Evolutionary conservation across 2,113 vertebrate genomes (phyloP), one percentile per base, ranked within the genome.

Genomic region (Manacus vitellinus): DNA sequence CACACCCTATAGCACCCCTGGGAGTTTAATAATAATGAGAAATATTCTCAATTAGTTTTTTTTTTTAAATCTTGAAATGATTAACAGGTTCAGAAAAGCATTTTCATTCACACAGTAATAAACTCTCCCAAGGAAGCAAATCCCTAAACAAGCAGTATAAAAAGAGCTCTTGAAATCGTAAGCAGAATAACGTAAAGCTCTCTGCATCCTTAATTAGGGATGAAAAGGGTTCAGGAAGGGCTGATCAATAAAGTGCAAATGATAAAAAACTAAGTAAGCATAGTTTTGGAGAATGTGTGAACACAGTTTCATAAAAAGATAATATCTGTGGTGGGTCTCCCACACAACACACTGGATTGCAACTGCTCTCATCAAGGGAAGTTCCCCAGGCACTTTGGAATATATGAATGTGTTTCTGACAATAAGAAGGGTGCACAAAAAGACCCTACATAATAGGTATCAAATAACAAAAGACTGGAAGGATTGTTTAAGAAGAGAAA

Each of bases 71-170:
- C 82, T 62, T 67, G 39, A 85, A 84, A 89, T 81, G 55, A 96
- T 96, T 94, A 93, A 71, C 55, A 94, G 95, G 43, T 92, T 92
- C 88, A 93, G 90, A 93, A 94, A 88, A 88, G 65, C 79, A 78
- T 93, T 96, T 94, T 83, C 94, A 93, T 94, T 95, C 88, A 93
- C 71, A 84, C 49, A 80, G 65, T 46, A 90, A 96, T 84, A 94
- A 86, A 86, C 37, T 68, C 88, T 93, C 92, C 85, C 76, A 95
- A 93, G 82, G 55, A 94, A 96, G 79, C 46, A 93, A 97, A 96
- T 93, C 92, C 92, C 90, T 81, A 89, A 95, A 90, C 75, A 96
- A 77, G 72, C 31, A 85, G 72, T n/a, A n/a, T 37, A 94, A 96
- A 92, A 94, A 78, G 85, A 93, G 72, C 76, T 81, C 85, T 90